These are phyloP conservation scores for Busseola fusca DNA, from an alignment of 2,888 invertebrate species.

Conservation along the genomic window DNA sequence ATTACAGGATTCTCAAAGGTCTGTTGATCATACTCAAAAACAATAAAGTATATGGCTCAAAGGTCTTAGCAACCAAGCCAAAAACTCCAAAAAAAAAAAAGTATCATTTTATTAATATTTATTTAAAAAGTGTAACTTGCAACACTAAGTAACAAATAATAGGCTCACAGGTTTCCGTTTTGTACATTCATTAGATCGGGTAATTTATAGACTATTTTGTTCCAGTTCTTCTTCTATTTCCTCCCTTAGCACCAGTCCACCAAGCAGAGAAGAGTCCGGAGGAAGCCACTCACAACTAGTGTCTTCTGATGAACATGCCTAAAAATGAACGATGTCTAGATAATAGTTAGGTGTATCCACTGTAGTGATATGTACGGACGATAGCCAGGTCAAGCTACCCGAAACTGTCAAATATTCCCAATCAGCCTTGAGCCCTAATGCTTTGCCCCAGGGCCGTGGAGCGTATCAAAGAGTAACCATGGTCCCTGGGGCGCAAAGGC, in stretches of 20 bases:
- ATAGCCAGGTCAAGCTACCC: too few relatives aligned
- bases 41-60: too few relatives aligned
- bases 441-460: too few relatives aligned
- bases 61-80: too few relatives aligned
- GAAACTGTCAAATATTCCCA: too few relatives aligned
- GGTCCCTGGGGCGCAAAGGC: too few relatives aligned
- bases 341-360: neutral
- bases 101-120: neutral
- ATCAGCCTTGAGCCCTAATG: too few relatives aligned
- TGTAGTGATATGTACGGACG: too few relatives aligned
- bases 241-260: constrained; percentile 77
- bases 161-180: constrained; percentile 10
- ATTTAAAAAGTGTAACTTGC: constrained; percentile 66
- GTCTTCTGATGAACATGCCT: constrained; percentile 86
- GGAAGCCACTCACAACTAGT: constrained; percentile 87
- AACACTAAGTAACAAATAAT: constrained; percentile 43
- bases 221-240: constrained; percentile 79
- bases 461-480: too few relatives aligned
- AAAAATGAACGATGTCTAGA: constrained; percentile 35
- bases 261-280: constrained; percentile 81
- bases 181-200: neutral
- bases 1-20: neutral
- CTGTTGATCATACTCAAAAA: neutral
- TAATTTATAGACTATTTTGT: constrained; percentile 53
- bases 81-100: too few relatives aligned